These are phyloP conservation scores for Lasioglossum vierecki DNA, from an alignment of 2,888 invertebrate species.

Conservation along the genomic window DNA sequence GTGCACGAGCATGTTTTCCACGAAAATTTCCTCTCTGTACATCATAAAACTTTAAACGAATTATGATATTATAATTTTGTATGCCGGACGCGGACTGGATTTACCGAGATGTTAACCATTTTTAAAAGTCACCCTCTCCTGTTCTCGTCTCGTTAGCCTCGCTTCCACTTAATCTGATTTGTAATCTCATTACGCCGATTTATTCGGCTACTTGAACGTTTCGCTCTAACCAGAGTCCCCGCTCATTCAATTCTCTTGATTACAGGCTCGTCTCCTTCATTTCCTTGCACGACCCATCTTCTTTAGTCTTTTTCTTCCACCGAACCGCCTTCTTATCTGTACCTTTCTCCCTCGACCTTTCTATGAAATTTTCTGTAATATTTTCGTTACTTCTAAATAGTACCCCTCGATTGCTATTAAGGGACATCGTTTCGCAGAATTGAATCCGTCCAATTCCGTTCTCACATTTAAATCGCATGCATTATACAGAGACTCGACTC, in stretches of 20 bases:
- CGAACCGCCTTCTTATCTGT: neutral
- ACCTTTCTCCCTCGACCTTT: conserved; percentile 27
- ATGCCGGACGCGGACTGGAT: conserved; percentile 17
- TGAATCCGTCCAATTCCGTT: conserved; percentile 65
- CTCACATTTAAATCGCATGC: conserved; percentile 52
- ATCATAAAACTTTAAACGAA: conserved; percentile 42
- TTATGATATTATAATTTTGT: conserved; percentile 46
- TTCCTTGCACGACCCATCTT: conserved; percentile 10
- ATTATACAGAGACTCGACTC: conserved; percentile 31
- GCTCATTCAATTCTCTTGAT: conserved; percentile 48
- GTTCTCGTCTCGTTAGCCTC: neutral
- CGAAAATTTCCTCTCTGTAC: conserved; percentile 47
- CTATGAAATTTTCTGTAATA: conserved; percentile 56
- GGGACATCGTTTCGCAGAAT: conserved; percentile 62
- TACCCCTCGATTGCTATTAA: conserved; percentile 52
- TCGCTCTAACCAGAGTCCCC: conserved; percentile 11
- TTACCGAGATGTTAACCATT: conserved; percentile 39
- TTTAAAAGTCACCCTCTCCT: conserved; percentile 6
- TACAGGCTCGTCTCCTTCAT: conserved; percentile 42
- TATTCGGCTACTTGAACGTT: conserved; percentile 52
- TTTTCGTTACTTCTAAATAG: conserved; percentile 52
- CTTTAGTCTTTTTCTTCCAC: neutral
- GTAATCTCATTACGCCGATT: conserved; percentile 49
- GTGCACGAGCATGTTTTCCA: conserved; percentile 35
- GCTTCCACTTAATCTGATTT: conserved; percentile 39